Percentiles rank a stretch among this genome's conserved stretches.
These are phyloP conservation scores for Diplazon laetatorius DNA, from an alignment of 2,888 invertebrate species.

Conservation along the genomic window DNA sequence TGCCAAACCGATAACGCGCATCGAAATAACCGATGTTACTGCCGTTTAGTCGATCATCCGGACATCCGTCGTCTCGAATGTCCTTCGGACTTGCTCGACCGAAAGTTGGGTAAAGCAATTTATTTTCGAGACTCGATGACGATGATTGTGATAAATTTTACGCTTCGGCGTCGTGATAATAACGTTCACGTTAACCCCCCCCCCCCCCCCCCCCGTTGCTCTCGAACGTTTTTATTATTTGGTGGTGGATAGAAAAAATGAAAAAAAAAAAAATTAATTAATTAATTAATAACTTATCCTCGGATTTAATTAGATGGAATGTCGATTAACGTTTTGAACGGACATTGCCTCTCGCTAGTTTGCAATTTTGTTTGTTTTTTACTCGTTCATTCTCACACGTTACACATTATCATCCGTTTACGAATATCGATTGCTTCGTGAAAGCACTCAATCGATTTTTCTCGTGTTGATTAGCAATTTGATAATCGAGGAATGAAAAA, in stretches of 20 bases:
- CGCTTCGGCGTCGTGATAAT: neutral
- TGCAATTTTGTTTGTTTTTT: too few relatives aligned
- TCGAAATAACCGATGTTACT: conserved; percentile 83
- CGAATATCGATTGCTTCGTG: neutral
- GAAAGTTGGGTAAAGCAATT: too few relatives aligned
- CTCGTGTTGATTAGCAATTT: neutral
- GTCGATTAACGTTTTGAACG: neutral
- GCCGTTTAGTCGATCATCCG: conserved; percentile 79
- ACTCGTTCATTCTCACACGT: neutral
- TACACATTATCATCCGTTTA: too few relatives aligned
- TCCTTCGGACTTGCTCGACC: too few relatives aligned
- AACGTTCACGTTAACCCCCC: too few relatives aligned
- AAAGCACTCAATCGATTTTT: neutral
- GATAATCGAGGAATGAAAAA: conserved; percentile 1
- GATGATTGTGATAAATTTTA: neutral
- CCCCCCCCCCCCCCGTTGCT: neutral
- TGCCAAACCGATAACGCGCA: conserved; percentile 83
- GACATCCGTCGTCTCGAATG: too few relatives aligned
- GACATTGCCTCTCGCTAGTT: neutral
- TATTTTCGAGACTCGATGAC: conserved; percentile 44
- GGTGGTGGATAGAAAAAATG: conserved; percentile 6
- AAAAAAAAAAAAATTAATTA: neutral
- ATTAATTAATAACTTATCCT: neutral
- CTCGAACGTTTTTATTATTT: conserved; percentile 3
- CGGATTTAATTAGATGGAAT: conserved; percentile 1